Evolutionary conservation across 2,113 vertebrate species (phyloP), one percentile per base, ranked within the genome.

Genomic region (Alexandromys fortis): DNA sequence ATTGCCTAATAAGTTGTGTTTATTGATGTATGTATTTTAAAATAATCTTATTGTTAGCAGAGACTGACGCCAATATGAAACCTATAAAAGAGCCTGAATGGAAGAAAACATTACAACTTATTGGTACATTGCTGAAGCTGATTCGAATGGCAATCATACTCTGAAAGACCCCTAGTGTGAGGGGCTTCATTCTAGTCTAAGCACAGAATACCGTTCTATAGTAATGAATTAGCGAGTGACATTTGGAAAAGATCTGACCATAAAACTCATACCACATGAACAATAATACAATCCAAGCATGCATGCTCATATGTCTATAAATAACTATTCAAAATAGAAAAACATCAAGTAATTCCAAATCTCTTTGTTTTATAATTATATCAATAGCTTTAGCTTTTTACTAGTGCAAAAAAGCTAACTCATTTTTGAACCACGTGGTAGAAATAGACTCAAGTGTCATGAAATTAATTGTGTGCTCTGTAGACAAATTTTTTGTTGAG

Each of bases 311-410:
- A 26, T 14, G 13, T 38, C 13, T 58, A 19, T 72, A 52, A 79
- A 6, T 70, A 70, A 72, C 58, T 78, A 68, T 77, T 70, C 92
- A 81, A 81, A 92, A 63, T 30, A 7, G 3, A 75, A 97, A 86
- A 90, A 0, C 22, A 88, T 1, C 58, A 28, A 28, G 7, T 33
- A 76, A 22, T 55, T 92, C 49, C 33, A 47, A 90, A 38, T 1
- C 24, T 55, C 3, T 72, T 3, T 24, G 9, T 65, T 92, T 38
- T 26, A 72, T n/a, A 42, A 63, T 26, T 87, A 5, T 24, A 75
- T 77, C 5, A 75, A 0, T 24, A 52, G 8, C 17, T 81, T 86
- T 33, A 89, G 9, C 63, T 33, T 21, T 3, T 70, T 93, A 26
- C 0, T 28, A 72, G 6, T 86, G 2, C 14, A 38, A 70, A 77